phyloP scores from a whole-genome alignment of 2,797 vertebrate genomes.

The Vireo griseus region DNA sequence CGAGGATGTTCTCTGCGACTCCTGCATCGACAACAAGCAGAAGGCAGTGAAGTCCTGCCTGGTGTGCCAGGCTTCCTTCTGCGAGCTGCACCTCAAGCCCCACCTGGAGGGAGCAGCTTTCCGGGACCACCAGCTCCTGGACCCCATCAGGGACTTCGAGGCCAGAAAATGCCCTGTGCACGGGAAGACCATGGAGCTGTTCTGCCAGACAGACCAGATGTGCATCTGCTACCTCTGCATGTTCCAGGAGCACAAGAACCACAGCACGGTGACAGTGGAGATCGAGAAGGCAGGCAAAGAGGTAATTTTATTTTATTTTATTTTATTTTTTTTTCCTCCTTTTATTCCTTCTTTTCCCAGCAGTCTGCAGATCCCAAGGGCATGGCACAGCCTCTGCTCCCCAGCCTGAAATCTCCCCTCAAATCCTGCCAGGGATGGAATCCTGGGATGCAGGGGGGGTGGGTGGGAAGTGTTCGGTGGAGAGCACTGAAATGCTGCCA shows the following conservation, averaged over 20 bases:
- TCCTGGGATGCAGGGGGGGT: not conserved
- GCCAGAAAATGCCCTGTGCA: constrained; percentile 94
- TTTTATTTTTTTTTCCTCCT: not conserved
- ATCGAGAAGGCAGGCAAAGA: constrained; percentile 91
- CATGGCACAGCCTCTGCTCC: not conserved
- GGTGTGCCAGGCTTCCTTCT: constrained; percentile 96
- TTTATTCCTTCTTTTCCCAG: not conserved
- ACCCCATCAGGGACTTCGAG: constrained; percentile 94
- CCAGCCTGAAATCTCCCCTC: not conserved
- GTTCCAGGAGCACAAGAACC: constrained; percentile 96
- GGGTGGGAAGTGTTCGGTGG: not conserved
- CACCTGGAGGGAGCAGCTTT: constrained; percentile 92
- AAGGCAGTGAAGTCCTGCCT: constrained; percentile 93
- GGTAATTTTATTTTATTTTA: constrained; percentile 71
- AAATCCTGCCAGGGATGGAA: not conserved
- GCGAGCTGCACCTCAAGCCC: constrained; percentile 93
- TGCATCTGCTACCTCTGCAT: constrained; percentile 98
- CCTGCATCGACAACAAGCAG: constrained; percentile 93
- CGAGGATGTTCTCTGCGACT: constrained; percentile 92
- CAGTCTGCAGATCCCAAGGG: not conserved
- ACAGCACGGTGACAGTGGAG: constrained; percentile 94
- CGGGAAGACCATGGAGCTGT: constrained; percentile 97
- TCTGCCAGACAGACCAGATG: constrained; percentile 95
- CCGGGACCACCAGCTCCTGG: constrained; percentile 93
- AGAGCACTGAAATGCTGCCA: not conserved